These are phyloP conservation scores for Hirtodrosophila confusa DNA, from an alignment of 2,888 invertebrate genomes.

Conservation along the genomic window DNA sequence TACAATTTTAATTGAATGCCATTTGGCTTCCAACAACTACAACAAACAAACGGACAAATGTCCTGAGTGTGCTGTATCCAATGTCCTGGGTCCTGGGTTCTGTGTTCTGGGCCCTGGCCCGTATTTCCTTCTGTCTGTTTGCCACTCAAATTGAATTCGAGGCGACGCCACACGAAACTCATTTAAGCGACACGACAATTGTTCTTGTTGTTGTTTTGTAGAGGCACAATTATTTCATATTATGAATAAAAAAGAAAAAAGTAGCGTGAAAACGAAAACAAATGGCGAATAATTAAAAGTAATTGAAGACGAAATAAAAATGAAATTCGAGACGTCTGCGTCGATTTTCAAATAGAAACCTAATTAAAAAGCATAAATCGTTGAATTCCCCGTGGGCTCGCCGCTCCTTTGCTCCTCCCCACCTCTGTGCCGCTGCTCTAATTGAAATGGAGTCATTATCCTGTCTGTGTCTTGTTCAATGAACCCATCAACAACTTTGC, in stretches of 20 bases:
- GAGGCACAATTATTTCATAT: constrained; percentile 62
- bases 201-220: constrained; percentile 43
- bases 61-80: constrained; percentile 24
- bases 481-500: constrained; percentile 39
- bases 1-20: constrained; percentile 73
- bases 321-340: constrained; percentile 42
- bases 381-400: constrained; percentile 1
- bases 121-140: constrained; percentile 28
- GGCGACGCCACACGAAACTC: constrained; percentile 50
- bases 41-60: constrained; percentile 47
- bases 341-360: constrained; percentile 40
- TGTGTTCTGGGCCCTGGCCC: too few relatives aligned
- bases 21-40: constrained; percentile 60
- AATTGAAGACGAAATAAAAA: constrained; percentile 58
- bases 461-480: constrained; percentile 50
- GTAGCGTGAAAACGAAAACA: constrained; percentile 46
- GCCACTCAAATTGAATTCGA: constrained; percentile 61
- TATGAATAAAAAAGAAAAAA: constrained; percentile 37
- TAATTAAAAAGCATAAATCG: constrained; percentile 65
- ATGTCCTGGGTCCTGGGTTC: too few relatives aligned
- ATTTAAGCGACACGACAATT: constrained; percentile 61
- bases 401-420: too few relatives aligned
- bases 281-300: constrained; percentile 72
- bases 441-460: constrained; percentile 67
- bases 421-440: constrained; percentile 11